Evolutionary conservation across 2,113 vertebrate species (phyloP), one percentile per base, ranked within the genome.

Genomic region (Galbula dea): DNA sequence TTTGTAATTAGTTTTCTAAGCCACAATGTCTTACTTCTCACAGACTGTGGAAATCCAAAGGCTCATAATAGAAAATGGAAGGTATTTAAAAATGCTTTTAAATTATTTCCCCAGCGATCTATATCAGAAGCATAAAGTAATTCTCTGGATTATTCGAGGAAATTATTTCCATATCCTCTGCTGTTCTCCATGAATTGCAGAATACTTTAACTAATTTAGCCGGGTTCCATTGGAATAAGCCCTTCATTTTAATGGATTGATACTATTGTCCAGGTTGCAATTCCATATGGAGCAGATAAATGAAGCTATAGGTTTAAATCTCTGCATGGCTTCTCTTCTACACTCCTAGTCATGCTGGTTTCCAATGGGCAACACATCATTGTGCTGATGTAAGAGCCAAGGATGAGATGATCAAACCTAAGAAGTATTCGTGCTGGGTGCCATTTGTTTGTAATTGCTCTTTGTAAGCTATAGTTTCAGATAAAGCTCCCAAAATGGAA

Each of bases 101-200:
- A 98, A 98, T 98, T 98, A 98, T 98, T 98, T 98, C 98, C 98
- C 98, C 94, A 95, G 97, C 84, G 97, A 97, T 98, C 98, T 97
- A 97, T 97, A 97, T 96, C 95, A 96, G 95, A 97, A 95, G 94
- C 94, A 96, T 97, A 97, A 95, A 94, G 93, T 95, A 97, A 97
- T 97, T 98, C 96, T 66, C 92, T 49, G 94, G 97, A 98, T 97
- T 98, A 97, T 97, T 97, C 97, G 95, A 89, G 96, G 96, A 97
- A 98, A 97, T 97, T 96, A 97, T 97, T 97, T 97, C 96, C 71
- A 92, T 95, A 41, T 80, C 95, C 92, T 95, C 80, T 72, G 34
- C 83, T 87, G 62, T 93, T 96, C 77, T 95, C 83, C 94, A 94
- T 94, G 94, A 97, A 96, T 86, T 92, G 93, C 76, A 96, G 83